A percentile compares a stretch with the other conserved stretches of the same genome.
Evolutionary conservation across 2,113 vertebrate species (phyloP).

Genomic region (Condylura cristata): DNA sequence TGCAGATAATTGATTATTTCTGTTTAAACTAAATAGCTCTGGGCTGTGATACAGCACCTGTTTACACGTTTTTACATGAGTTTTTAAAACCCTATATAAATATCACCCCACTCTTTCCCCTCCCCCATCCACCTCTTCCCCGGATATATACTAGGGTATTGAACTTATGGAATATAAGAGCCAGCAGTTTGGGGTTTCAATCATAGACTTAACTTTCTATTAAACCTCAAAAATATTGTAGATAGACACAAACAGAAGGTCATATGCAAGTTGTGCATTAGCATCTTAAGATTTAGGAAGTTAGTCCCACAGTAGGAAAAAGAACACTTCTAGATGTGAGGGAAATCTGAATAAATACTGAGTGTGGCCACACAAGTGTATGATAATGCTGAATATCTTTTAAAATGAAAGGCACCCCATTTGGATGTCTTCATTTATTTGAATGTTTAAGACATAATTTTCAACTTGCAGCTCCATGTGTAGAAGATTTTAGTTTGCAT

Average conservation of each 20-base stretch:
- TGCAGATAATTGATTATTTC: conserved; percentile 63
- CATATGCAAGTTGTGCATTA: neutral
- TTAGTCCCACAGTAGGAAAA: neutral
- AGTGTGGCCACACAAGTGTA: conserved; percentile 15
- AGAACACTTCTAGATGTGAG: conserved; percentile 33
- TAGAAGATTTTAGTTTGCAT: conserved; percentile 53
- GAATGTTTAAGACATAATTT: conserved; percentile 70
- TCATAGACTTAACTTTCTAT: neutral
- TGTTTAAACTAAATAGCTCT: conserved; percentile 61
- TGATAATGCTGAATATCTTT: neutral
- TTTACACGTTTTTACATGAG: conserved; percentile 56
- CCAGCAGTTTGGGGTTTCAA: conserved; percentile 32
- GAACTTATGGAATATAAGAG: conserved; percentile 29
- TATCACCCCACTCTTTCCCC: accelerated
- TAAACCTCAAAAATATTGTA: conserved; percentile 25
- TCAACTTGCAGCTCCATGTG: neutral
- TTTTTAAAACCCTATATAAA: conserved; percentile 46
- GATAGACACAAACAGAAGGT: neutral
- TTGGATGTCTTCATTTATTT: conserved; percentile 63
- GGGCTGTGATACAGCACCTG: conserved; percentile 45
- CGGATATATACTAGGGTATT: neutral
- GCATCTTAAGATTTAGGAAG: conserved; percentile 40
- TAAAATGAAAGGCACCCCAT: neutral
- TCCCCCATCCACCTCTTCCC: neutral
- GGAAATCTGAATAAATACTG: neutral